A percentile compares a stretch with the other conserved stretches of the same genome.
Conservation (phyloP, 1,140 invertebrate genomes). For the Drosophila mauritiana region DNA sequence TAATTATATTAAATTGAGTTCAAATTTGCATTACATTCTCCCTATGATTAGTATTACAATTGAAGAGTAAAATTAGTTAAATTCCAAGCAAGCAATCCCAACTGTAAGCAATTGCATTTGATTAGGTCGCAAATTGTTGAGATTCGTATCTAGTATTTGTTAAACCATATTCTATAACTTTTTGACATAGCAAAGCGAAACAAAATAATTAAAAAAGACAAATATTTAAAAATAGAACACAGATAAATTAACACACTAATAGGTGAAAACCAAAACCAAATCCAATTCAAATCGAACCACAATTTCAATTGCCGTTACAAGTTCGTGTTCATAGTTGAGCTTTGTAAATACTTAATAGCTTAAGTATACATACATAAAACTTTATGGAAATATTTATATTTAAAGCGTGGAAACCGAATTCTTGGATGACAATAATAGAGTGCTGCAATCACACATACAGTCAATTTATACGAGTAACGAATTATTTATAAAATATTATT, state of each 20-base stretch:
- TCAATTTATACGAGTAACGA: conserved; percentile 54
- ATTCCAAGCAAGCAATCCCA: conserved; percentile 16
- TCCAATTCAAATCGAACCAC: conserved; percentile 36
- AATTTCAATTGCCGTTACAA: conserved; percentile 67
- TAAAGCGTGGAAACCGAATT: conserved; percentile 59
- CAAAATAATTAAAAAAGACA: conserved; percentile 29
- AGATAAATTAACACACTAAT: conserved; percentile 7
- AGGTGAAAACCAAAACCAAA: conserved; percentile 1
- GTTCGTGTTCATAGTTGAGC: conserved; percentile 77
- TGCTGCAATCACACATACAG: conserved; percentile 32
- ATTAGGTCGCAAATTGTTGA: conserved; percentile 37
- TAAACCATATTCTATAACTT: conserved; percentile 39
- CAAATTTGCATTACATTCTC: conserved; percentile 71
- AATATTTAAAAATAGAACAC: conserved; percentile 18
- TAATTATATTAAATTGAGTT: conserved; percentile 75
- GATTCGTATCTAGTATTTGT: conserved; percentile 50
- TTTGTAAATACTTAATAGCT: conserved; percentile 83
- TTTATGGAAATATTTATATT: conserved; percentile 42
- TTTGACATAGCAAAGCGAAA: conserved; percentile 23
- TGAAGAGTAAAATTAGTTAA: conserved; percentile 14
- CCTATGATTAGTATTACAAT: conserved; percentile 57
- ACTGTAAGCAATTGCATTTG: conserved; percentile 41
- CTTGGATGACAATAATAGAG: conserved; percentile 49
- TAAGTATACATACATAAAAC: conserved; percentile 72
- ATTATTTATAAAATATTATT: conserved; percentile 41